Base-by-base conservation (phyloP, 2,888 invertebrate genomes). In the Trichopoda pennipes region DNA sequence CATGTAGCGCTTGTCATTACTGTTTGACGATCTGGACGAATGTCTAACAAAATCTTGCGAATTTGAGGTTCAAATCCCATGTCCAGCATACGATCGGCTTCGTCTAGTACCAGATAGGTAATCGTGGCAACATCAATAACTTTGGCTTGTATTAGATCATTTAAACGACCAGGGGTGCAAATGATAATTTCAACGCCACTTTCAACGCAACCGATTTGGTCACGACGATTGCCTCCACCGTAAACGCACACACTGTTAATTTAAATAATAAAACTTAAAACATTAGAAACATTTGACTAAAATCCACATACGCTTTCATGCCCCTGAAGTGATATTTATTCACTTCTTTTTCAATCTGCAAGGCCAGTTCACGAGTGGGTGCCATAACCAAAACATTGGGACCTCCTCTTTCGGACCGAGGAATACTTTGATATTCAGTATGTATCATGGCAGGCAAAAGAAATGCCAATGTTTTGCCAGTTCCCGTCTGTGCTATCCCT, bases 1-100 rank as follows among this genome's bases (percentile, higher is more conserved):
- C 98, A 99, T 0, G 99, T 99, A 16, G 99, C 99, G 88, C 96
- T 96, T 0, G 98, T 99, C 98, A 99, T 98, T 0, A 98, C 94
- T n/a, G 97, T 97, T 90, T 99, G 98, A 70, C 98, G 92, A 88
- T 97, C 97, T 9, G 97, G 97, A 70, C 97, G 93, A 23, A 97
- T 94, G 87, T 95, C 94, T 78, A 96, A 92, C 84, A 97, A 91
- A 16, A 95, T 94, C 88, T 95, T 96, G 49, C 96, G 94, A 84
- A 99, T 99, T 93, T 94, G 96, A 3, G 96, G 96, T 87, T 96
- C 96, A 88, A 96, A 96, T 19, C 96, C 96, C 95, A 96, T 95
- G 86, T 96, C 96, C 85, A 96, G 91, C 96, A 96, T 96, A 80
- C 96, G 93, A 89, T 96, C 96, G 12, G 96, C 96, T 92, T 99